These are phyloP conservation scores for Choristoneura fumiferana DNA, from an alignment of 1,140 invertebrate species.

Conservation along the genomic window DNA sequence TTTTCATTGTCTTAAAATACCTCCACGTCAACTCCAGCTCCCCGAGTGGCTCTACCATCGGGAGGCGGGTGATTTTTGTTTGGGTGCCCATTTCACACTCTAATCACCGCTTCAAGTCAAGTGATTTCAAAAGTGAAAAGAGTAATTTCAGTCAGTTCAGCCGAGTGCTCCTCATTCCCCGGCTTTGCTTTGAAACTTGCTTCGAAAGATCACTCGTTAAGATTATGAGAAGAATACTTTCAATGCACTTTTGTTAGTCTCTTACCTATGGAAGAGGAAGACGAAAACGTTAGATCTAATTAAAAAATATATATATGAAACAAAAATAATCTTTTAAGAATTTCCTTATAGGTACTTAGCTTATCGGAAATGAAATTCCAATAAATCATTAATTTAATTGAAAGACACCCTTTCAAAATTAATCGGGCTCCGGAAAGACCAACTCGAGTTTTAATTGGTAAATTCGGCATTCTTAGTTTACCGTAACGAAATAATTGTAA, in stretches of 20 bases:
- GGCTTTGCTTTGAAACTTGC: conserved; percentile 15
- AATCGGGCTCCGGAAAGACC: neutral
- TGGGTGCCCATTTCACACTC: neutral
- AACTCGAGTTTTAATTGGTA: conserved; percentile 9
- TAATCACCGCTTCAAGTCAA: conserved; percentile 17
- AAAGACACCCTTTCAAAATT: conserved; percentile 8
- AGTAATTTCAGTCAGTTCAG: conserved; percentile 9
- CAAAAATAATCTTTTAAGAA: neutral
- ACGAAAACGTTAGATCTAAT: neutral
- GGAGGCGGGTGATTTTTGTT: conserved; percentile 4
- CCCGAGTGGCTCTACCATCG: neutral
- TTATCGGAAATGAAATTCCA: conserved; percentile 6
- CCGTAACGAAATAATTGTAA: neutral
- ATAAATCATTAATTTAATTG: conserved; percentile 9
- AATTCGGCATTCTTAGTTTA: conserved; percentile 8
- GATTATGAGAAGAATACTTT: conserved; percentile 12
- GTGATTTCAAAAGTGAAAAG: conserved; percentile 17
- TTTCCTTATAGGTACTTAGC: neutral
- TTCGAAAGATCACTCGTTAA: conserved; percentile 14
- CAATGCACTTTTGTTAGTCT: conserved; percentile 5
- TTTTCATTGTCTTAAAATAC: neutral
- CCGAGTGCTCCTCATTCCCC: neutral
- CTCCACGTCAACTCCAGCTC: neutral
- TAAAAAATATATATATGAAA: neutral
- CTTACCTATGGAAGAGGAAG: neutral